phyloP scores from a whole-genome alignment of 1,140 invertebrate species.

The Brachionus manjavacas region DNA sequence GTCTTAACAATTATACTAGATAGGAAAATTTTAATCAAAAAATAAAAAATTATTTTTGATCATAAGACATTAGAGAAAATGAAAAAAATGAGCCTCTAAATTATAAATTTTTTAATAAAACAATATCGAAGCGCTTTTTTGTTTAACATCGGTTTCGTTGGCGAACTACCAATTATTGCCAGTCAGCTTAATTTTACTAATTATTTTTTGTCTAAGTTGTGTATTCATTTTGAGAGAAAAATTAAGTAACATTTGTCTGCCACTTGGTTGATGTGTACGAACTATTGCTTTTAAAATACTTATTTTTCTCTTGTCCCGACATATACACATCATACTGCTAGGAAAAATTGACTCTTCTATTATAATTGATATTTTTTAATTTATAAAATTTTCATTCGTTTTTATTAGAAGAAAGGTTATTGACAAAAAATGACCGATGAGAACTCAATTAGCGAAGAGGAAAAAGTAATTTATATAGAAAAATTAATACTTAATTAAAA shows the following conservation, averaged over 20 bases:
- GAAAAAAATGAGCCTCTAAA: background rate
- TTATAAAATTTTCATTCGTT: background rate
- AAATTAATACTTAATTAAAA: background rate
- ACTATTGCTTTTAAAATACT: background rate
- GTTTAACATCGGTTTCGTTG: background rate
- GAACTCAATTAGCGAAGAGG: slow-evolving; percentile 36
- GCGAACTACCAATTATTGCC: background rate
- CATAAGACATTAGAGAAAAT: background rate
- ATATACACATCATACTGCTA: background rate
- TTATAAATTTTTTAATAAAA: background rate
- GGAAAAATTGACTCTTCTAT: background rate
- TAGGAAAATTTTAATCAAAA: background rate
- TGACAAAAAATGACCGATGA: slow-evolving; percentile 39
- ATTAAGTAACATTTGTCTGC: background rate
- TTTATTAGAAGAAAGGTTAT: slow-evolving; percentile 1
- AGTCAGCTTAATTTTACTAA: background rate
- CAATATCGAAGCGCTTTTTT: background rate
- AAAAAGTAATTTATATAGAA: slow-evolving; percentile 2
- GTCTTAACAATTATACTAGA: background rate
- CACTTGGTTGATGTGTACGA: background rate
- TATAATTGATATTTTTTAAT: slow-evolving; percentile 9
- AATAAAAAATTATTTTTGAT: background rate
- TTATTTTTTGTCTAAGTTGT: slow-evolving; percentile 5
- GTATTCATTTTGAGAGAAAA: background rate
- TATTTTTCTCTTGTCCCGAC: background rate